Conservation (phyloP, 1,140 invertebrate genomes). For the Formica exsecta region DNA sequence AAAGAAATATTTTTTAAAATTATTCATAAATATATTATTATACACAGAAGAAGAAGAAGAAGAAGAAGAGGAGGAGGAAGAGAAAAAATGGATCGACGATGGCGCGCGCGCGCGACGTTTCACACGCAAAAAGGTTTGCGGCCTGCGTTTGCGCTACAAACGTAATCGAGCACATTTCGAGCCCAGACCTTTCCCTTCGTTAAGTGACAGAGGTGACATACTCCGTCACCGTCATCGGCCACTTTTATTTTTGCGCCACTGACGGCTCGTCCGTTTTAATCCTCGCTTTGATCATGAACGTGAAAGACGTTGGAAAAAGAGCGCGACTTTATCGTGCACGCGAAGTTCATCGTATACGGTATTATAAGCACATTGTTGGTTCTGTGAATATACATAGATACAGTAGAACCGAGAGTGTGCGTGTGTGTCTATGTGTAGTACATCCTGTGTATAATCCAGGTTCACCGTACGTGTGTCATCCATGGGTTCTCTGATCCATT, state of each 20-base stretch:
- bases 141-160: constrained; percentile 72
- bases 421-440: background rate
- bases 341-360: constrained; percentile 22
- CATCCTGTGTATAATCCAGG: background rate
- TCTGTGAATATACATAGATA: constrained; percentile 28
- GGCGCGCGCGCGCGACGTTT: constrained; percentile 8
- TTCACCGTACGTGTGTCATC: constrained; percentile 31
- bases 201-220: constrained; percentile 62
- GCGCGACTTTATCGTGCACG: constrained; percentile 48
- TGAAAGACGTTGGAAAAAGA: constrained; percentile 58
- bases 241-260: constrained; percentile 66
- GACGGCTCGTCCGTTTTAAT: constrained; percentile 39
- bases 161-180: constrained; percentile 70
- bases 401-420: too few species aligned
- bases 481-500: background rate
- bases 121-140: constrained; percentile 70
- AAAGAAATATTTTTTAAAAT: too few species aligned
- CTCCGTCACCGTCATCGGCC: constrained; percentile 31
- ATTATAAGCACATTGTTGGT: constrained; percentile 16
- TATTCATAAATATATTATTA: too few species aligned
- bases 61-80: background rate
- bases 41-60: constrained; percentile 1
- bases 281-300: constrained; percentile 62
- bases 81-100: constrained; percentile 15
- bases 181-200: constrained; percentile 55